Base-by-base conservation (phyloP, 1,140 invertebrate genomes). In the Rhopalosiphum maidis region DNA sequence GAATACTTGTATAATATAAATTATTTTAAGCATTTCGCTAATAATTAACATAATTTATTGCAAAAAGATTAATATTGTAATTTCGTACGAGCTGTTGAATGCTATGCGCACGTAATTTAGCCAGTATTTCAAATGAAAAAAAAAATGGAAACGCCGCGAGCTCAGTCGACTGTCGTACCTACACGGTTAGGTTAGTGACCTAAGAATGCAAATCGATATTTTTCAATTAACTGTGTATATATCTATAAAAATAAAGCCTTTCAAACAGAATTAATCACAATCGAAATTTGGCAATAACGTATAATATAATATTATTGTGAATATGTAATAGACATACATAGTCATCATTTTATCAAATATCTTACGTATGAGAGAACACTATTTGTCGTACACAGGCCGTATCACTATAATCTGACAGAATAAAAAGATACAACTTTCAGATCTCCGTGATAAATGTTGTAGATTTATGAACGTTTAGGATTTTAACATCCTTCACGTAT, bases 141-240 rank as follows among this genome's bases (percentile, higher is more conserved):
- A 46, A 83, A 83, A 37, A 83, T 83, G 30, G 8, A 86, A 86
- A 46, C 25, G 41, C 83, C 23, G 9, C 83, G 35, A 37, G 41
- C 35, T 43, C 85, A 35, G 35, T 41, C 22, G 37, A 23, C 85
- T 22, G 35, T 41, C 22, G 37, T 41, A n/a, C 30, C 30, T 83
- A 83, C n/a, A 23, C 35, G 35, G 8, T 37, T 87, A 23, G 43
- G 85, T 87, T 46, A 87, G 43, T 85, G 85, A 46, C 85, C 85
- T 87, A 8, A 87, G 85, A 87, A 87, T 87, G 41, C 85, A 87
- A 87, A 87, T 87, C 43, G 15, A 87, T 87, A 87, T 87, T 46
- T 48, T 46, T 87, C 43, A 46, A 87, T 87, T 87, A 87, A 30
- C 85, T 21, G 15, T 68, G 30, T 35, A 68, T 55, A 25, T 55